Conservation (phyloP, 2,113 vertebrate genomes). For the Poecile atricapillus region DNA sequence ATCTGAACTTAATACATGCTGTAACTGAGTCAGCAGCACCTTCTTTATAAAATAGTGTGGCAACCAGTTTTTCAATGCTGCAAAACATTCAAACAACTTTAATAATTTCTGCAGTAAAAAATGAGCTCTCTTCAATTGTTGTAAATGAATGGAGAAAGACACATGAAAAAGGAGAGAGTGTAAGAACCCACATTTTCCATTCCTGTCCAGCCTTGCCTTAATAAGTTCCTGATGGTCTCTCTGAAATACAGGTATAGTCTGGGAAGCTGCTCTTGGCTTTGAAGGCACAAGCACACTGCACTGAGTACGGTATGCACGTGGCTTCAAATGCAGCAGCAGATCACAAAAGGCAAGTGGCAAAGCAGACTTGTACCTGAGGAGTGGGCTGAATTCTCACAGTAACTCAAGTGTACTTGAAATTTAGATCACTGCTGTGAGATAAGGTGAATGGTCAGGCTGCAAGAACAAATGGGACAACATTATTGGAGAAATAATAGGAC, state of each 20-base stretch:
- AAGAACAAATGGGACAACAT: not conserved
- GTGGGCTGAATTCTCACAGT: not conserved
- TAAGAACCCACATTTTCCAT: not conserved
- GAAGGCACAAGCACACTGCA: not conserved
- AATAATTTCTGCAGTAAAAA: not conserved
- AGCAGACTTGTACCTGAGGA: not conserved
- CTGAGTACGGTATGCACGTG: not conserved
- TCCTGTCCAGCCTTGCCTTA: not conserved
- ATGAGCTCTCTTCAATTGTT: fast-evolving
- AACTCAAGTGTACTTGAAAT: not conserved
- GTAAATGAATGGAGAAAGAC: not conserved
- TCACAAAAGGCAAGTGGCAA: not conserved
- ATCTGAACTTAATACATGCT: not conserved
- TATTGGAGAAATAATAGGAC: constrained; percentile 4
- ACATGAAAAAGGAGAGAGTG: not conserved
- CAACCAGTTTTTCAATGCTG: not conserved
- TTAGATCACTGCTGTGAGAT: not conserved
- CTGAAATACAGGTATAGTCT: not conserved
- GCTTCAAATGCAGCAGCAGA: not conserved
- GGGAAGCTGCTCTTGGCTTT: not conserved
- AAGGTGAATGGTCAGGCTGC: not conserved
- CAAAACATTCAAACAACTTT: not conserved
- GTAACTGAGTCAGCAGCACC: not conserved
- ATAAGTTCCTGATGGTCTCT: not conserved
- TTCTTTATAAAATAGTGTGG: not conserved